phyloP scores from a whole-genome alignment of 2,113 vertebrate species.

The Chrysemys picta region DNA sequence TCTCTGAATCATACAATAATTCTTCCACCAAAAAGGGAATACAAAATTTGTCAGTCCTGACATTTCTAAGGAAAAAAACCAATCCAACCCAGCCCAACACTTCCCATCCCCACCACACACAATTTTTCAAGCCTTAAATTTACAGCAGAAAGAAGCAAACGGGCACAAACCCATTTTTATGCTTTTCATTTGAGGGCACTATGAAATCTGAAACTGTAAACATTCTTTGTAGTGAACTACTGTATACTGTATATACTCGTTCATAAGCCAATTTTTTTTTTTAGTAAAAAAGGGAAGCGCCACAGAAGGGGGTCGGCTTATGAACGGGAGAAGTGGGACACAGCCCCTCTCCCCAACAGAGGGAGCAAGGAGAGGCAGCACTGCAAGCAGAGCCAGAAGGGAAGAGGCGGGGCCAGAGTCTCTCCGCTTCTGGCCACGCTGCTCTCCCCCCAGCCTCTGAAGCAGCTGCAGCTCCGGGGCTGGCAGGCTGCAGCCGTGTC shows the following conservation, averaged over 20 bases:
- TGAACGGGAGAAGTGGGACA: no score
- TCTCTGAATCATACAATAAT: not conserved
- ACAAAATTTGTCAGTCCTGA: not conserved
- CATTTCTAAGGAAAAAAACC: not conserved
- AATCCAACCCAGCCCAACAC: not conserved
- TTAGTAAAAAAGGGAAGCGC: no score
- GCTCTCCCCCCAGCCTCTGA: no score
- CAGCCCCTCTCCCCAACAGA: no score
- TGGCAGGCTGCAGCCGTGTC: no score
- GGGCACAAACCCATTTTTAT: not conserved
- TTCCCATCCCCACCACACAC: not conserved
- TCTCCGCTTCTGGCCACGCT: no score
- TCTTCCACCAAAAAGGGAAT: not conserved
- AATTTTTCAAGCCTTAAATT: not conserved
- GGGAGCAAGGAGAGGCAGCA: no score
- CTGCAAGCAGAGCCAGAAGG: no score
- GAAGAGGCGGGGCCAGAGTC: no score
- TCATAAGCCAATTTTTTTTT: no score
- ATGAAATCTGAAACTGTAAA: not conserved
- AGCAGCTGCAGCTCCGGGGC: no score
- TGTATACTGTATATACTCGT: not conserved
- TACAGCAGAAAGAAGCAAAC: not conserved
- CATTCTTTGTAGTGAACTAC: not conserved
- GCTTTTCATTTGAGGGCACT: not conserved
- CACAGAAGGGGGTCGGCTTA: no score